Evolutionary conservation across 2,888 invertebrate genomes (phyloP).

Genomic region (Sclerodermus sp.): DNA sequence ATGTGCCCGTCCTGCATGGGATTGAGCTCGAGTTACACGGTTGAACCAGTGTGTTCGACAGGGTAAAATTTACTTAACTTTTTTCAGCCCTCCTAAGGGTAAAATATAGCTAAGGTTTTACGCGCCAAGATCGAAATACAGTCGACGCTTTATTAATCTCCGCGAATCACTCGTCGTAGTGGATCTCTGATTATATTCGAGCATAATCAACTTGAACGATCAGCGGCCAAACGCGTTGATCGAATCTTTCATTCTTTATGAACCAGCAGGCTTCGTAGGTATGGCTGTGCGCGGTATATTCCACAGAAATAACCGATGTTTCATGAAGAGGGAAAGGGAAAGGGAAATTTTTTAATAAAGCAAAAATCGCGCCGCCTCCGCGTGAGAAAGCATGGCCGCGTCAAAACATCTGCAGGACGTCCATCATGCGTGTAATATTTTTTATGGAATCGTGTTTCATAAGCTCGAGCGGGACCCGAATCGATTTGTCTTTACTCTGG

Average conservation of each 20-base stretch:
- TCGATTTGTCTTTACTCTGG: slow-evolving; percentile 40
- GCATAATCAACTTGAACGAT: too few relatives aligned
- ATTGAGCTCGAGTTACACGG: slow-evolving; percentile 14
- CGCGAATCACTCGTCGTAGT: too few relatives aligned
- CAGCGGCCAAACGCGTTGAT: too few relatives aligned
- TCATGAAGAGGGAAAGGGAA: too few relatives aligned
- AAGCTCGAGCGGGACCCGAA: slow-evolving; percentile 27
- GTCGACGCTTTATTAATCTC: too few relatives aligned
- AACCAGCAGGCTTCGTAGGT: too few relatives aligned
- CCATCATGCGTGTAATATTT: slow-evolving; percentile 31
- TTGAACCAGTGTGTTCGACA: slow-evolving; percentile 17
- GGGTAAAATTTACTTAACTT: slow-evolving; percentile 21
- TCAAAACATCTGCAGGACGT: slow-evolving; percentile 5
- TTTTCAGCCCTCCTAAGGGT: slow-evolving; percentile 1
- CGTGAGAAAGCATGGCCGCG: not conserved
- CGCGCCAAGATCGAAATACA: not conserved
- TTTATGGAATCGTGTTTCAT: slow-evolving; percentile 22
- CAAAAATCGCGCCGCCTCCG: not conserved
- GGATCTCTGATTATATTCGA: too few relatives aligned
- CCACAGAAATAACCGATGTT: too few relatives aligned
- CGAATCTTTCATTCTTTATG: too few relatives aligned
- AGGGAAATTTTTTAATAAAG: not conserved
- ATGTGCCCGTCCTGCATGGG: slow-evolving; percentile 2
- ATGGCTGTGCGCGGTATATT: too few relatives aligned
- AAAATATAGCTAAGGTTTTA: slow-evolving; percentile 8